Base-by-base conservation (phyloP, 2,888 invertebrate genomes). In the Blastobasis adustella region DNA sequence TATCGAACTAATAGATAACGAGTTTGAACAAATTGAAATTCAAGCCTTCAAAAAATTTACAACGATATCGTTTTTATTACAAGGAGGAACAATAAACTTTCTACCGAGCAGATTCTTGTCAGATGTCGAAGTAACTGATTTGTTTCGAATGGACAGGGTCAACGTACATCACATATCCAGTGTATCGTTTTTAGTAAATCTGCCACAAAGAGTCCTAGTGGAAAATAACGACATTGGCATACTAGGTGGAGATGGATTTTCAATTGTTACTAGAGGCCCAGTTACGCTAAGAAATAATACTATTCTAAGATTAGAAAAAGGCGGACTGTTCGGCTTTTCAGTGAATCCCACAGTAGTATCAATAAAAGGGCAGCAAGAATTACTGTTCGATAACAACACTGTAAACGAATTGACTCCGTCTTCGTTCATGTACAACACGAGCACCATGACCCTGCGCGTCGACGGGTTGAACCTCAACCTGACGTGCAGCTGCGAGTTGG, bases 41-140 rank as follows among this genome's bases (percentile, higher is more conserved):
- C 92, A 95, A 79, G 91, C 94, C 3, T 95, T 96, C 66, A 96
- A 95, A 67, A 94, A 94, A 77, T 94, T 96, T 68, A 90, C 92
- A 37, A 91, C 93, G 0, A 89, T 90, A 41, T 90, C 91, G 59
- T 89, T 96, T 57, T 83, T 91, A 58, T 76, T 96, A 49, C 87
- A 89, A 45, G 92, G 93, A 4, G 91, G 93, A 36, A 79, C 69
- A 8, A 90, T 94, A 47, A 78, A 83, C 38, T 85, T 83, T 49
- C 73, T 95, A 54, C 94, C 94, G 5, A 94, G 94, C 61, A 90
- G 93, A 55, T 90, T 92, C 53, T 90, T 95, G 70, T 93, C 93
- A 53, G 94, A 95, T 63, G 82, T 95, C 48, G 93, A 92, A 64
- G 92, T 95, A 43, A 89, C 89, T 49, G 89, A 92, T 63, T 87